phyloP scores from a whole-genome alignment of 2,888 invertebrate species.

The Lithophane ornitopus region DNA sequence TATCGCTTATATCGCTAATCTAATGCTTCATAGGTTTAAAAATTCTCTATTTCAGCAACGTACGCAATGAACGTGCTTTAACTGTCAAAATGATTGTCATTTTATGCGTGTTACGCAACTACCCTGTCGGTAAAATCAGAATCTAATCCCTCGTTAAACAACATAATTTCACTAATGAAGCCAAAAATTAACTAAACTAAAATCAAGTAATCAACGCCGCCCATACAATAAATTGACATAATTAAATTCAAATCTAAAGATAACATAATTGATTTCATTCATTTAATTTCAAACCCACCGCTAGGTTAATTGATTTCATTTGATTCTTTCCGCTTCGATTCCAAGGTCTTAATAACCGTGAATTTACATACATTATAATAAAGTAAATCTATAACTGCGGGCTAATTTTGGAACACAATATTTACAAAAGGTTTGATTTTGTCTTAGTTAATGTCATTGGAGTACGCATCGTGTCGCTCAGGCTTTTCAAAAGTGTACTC shows the following conservation, averaged over 20 bases:
- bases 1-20: no score
- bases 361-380: slow-evolving; percentile 41
- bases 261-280: slow-evolving; percentile 60
- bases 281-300: slow-evolving; percentile 61
- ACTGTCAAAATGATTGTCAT: no score
- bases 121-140: background rate
- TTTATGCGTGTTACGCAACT: no score
- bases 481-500: no score
- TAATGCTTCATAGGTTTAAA: no score
- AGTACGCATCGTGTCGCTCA: background rate
- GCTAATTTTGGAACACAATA: slow-evolving; percentile 2
- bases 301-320: slow-evolving; percentile 57
- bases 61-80: no score
- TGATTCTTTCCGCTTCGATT: slow-evolving; percentile 59
- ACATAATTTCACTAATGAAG: slow-evolving; percentile 42
- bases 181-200: slow-evolving; percentile 27
- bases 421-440: background rate
- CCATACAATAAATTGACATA: slow-evolving; percentile 60
- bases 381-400: slow-evolving; percentile 4
- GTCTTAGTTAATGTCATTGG: background rate
- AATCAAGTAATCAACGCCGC: slow-evolving; percentile 45
- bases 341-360: slow-evolving; percentile 43
- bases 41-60: no score
- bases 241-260: slow-evolving; percentile 56
- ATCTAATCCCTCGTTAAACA: slow-evolving; percentile 4